A percentile compares a stretch with the other conserved stretches of the same genome.
Conservation (phyloP, 2,113 vertebrate species). For the Cairina moschata region DNA sequence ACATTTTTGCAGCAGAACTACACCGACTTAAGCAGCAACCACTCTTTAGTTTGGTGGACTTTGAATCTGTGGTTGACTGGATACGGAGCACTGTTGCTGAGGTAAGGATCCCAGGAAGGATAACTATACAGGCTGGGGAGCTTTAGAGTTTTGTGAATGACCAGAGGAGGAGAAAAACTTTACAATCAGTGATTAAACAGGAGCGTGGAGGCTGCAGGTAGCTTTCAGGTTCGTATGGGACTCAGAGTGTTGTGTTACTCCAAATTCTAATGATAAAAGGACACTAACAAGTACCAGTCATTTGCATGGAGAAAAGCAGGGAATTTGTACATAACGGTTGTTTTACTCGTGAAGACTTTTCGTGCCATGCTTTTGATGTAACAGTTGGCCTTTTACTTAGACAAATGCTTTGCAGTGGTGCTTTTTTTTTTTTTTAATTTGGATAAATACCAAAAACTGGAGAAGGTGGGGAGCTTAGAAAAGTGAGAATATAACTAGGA, state of each 20-base stretch:
- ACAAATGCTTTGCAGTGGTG: not conserved
- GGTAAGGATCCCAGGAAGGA: conserved; percentile 71
- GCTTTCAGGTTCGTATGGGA: not conserved
- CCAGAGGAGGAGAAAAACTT: not conserved
- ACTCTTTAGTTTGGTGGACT: conserved; percentile 92
- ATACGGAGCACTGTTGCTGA: conserved; percentile 96
- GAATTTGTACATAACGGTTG: rapidly evolving
- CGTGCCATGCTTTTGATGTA: not conserved
- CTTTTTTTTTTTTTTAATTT: not conserved
- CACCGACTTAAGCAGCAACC: conserved; percentile 95
- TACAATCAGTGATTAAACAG: not conserved
- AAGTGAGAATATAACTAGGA: not conserved
- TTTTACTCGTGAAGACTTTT: not conserved
- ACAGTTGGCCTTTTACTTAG: not conserved
- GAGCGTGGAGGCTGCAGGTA: not conserved
- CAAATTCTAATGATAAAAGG: not conserved
- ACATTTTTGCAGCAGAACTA: conserved; percentile 91
- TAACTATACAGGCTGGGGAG: not conserved
- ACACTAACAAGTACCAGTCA: not conserved
- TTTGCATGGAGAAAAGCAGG: not conserved
- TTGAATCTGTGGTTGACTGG: conserved; percentile 92
- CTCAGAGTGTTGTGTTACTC: not conserved
- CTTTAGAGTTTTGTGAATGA: not conserved
- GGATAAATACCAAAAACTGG: not conserved
- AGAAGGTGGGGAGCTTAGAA: not conserved